Evolutionary conservation across 2,888 invertebrate genomes (phyloP).

Genomic region (Hypomecis atomaria): DNA sequence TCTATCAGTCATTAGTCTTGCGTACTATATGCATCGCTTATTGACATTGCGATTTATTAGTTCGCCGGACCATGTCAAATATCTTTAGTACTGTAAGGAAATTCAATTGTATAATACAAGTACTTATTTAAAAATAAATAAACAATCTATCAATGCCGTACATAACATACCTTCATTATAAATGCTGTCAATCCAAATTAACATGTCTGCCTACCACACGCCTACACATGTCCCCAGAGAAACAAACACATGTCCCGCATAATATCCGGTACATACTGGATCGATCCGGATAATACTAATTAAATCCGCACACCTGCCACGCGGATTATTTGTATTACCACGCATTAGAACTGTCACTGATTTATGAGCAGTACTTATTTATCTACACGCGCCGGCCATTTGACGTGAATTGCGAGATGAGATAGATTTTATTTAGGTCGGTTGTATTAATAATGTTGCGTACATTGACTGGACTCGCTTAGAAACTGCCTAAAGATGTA

Average conservation of each 20-base stretch:
- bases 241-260: conserved; percentile 23
- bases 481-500: too few relatives aligned
- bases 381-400: conserved; percentile 1
- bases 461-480: not conserved
- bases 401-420: conserved; percentile 6
- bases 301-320: conserved; percentile 31
- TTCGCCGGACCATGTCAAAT: too few relatives aligned
- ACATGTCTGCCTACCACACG: conserved; percentile 5
- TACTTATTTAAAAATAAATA: not conserved
- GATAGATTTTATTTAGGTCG: conserved; percentile 1
- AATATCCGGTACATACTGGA: conserved; percentile 24
- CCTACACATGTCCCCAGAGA: conserved; percentile 17
- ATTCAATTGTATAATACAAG: too few relatives aligned
- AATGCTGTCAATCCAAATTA: conserved; percentile 3
- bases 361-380: conserved; percentile 18
- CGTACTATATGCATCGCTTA: too few relatives aligned
- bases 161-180: too few relatives aligned
- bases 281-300: conserved; percentile 33
- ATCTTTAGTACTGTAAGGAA: too few relatives aligned
- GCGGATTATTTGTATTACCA: conserved; percentile 33
- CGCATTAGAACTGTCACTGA: conserved; percentile 25
- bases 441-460: not conserved
- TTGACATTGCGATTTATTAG: too few relatives aligned
- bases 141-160: too few relatives aligned
- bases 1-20: too few relatives aligned